Evolutionary conservation across 1,140 invertebrate species (phyloP).

Genomic region (Trichomalopsis sarcophagae): DNA sequence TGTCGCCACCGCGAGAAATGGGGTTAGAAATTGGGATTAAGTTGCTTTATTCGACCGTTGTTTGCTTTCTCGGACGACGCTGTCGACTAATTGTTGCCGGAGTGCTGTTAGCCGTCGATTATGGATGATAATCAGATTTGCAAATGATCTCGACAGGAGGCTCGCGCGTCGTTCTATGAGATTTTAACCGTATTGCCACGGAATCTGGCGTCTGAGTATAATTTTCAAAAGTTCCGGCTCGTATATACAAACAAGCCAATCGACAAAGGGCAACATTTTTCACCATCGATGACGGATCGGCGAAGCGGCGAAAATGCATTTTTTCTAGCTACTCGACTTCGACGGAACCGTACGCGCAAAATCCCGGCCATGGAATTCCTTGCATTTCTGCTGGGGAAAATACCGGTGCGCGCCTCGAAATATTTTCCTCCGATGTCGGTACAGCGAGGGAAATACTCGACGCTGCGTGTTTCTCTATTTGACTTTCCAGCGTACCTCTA

Average conservation of each 20-base stretch:
- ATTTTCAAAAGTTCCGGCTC: no score
- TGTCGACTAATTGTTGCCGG: neutral
- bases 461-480: neutral
- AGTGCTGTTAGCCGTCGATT: neutral
- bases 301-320: neutral
- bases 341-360: neutral
- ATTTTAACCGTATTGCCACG: no score
- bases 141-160: no score
- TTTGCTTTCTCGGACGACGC: neutral
- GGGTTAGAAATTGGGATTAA: neutral
- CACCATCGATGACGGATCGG: neutral
- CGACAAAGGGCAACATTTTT: neutral
- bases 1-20: neutral
- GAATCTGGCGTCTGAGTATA: no score
- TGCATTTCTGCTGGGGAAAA: neutral
- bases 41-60: neutral
- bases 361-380: neutral
- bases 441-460: neutral
- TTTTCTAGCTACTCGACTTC: neutral
- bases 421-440: neutral
- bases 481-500: neutral
- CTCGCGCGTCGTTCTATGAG: no score
- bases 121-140: neutral
- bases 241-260: slow-evolving; percentile 24
- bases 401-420: neutral